phyloP scores from a whole-genome alignment of 2,888 invertebrate species.

The Melanchra persicariae region DNA sequence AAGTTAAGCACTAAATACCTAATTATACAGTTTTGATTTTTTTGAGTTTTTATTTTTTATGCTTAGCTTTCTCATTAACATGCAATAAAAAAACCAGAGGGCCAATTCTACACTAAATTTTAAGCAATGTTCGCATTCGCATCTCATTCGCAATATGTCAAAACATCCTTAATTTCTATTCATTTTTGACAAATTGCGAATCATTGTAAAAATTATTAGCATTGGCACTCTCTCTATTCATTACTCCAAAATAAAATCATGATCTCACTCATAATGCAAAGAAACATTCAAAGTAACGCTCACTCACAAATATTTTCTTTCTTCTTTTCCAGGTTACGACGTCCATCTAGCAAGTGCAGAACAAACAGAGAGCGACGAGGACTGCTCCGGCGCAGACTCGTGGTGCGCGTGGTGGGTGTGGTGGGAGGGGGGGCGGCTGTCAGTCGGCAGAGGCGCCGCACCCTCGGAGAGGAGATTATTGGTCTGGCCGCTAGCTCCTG shows the following conservation, averaged over 20 bases:
- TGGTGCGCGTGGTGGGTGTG: slow-evolving; percentile 93
- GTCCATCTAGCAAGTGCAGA: slow-evolving; percentile 91
- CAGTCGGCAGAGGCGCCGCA: slow-evolving; percentile 91
- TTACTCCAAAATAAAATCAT: background rate
- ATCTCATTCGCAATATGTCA: too few relatives aligned
- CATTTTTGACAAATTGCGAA: too few relatives aligned
- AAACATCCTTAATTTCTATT: too few relatives aligned
- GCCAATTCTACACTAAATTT: too few relatives aligned
- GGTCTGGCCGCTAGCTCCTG: slow-evolving; percentile 91
- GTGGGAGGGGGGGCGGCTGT: slow-evolving; percentile 91
- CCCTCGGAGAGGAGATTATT: slow-evolving; percentile 90
- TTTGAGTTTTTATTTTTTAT: too few relatives aligned
- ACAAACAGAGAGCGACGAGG: slow-evolving; percentile 90
- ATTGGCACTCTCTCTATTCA: too few relatives aligned
- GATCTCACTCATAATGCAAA: background rate
- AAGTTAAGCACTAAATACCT: too few relatives aligned
- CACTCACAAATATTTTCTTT: background rate
- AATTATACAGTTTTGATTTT: too few relatives aligned
- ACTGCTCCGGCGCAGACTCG: slow-evolving; percentile 83
- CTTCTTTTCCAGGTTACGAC: slow-evolving; percentile 89
- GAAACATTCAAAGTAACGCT: background rate
- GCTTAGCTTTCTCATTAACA: too few relatives aligned
- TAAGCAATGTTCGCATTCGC: too few relatives aligned
- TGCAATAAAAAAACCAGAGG: too few relatives aligned
- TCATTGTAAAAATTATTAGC: too few relatives aligned